Evolutionary conservation across 2,797 vertebrate genomes (phyloP), one percentile per base, ranked within the genome.

Genomic region (Pipistrellus pipistrellus): DNA sequence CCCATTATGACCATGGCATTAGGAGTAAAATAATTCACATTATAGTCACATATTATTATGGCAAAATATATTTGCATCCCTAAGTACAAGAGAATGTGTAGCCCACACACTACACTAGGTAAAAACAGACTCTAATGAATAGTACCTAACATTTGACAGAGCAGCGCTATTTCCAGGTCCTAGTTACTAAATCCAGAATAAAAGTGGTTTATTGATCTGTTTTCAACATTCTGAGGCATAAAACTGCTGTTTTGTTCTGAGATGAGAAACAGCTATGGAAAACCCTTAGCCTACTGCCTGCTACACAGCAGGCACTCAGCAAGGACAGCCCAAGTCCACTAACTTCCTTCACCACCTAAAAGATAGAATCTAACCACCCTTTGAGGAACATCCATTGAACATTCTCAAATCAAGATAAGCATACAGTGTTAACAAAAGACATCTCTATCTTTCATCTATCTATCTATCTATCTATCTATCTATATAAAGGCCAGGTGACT

Each of bases 151-250:
- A 82, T 94, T 72, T 75, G 53, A 92, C 51, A 75, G 11, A 88
- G 20, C 15, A 64, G 46, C 21, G 48, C 62, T 77, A 75, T 78
- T 89, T 92, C 72, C 27, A 87, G 68, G 18, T 85, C 20, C n/a
- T 64, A 14, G 32, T 72, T 90, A 84, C 82, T 81, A 91, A 94
- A 82, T 5, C 13, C 71, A 92, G 25, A 90, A 41, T 73, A 76
- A 96, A 88, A 88, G 66, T 35, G n/a, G 53, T 91, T 90, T 95
- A 95, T 77, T 51, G 78, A 92, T 93, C 90, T 93, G 44, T 96
- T 96, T 92, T 94, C 55, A 88, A 46, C n/a, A 53, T 59, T 92
- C 30, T 71, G 32, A 92, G 85, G 66, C 68, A 93, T 53, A 89
- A 80, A 93, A 75, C 69, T 48, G 12, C 53, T 85, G 15, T 76